These are phyloP conservation scores for Helicoverpa armigera DNA, from an alignment of 1,140 invertebrate genomes.

Conservation along the genomic window DNA sequence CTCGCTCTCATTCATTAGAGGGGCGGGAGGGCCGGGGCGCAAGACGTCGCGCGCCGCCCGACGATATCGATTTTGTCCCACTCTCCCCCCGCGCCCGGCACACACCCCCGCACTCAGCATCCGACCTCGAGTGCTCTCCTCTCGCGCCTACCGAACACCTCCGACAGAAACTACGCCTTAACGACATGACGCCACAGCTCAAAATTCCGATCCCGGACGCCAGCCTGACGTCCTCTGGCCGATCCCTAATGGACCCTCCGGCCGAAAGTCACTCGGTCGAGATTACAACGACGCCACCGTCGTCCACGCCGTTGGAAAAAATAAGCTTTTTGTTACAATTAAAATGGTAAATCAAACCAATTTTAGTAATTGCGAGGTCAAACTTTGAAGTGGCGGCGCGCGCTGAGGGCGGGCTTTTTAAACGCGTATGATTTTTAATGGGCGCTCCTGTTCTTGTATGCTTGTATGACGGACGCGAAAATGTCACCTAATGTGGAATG, in stretches of 20 bases:
- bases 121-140: constrained; percentile 85
- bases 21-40: constrained; percentile 71
- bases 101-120: constrained; percentile 81
- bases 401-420: constrained; percentile 71
- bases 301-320: constrained; percentile 79
- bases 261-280: constrained; percentile 84
- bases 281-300: constrained; percentile 77
- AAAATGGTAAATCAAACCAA: constrained; percentile 86
- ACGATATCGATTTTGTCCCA: constrained; percentile 85
- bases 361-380: constrained; percentile 86
- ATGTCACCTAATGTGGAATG: constrained; percentile 21
- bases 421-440: constrained; percentile 81
- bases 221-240: constrained; percentile 62
- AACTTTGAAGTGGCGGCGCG: constrained; percentile 81
- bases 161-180: constrained; percentile 84
- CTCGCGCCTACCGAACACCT: constrained; percentile 80
- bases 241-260: constrained; percentile 81
- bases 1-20: constrained; percentile 85
- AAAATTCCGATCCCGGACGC: constrained; percentile 74
- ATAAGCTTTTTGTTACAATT: constrained; percentile 86
- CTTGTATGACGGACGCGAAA: constrained; percentile 38
- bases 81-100: constrained; percentile 73
- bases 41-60: constrained; percentile 83
- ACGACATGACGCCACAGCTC: constrained; percentile 81
- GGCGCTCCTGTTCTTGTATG: constrained; percentile 57